Conservation (phyloP, 2,797 vertebrate genomes). For the Epinephelus coioides region DNA sequence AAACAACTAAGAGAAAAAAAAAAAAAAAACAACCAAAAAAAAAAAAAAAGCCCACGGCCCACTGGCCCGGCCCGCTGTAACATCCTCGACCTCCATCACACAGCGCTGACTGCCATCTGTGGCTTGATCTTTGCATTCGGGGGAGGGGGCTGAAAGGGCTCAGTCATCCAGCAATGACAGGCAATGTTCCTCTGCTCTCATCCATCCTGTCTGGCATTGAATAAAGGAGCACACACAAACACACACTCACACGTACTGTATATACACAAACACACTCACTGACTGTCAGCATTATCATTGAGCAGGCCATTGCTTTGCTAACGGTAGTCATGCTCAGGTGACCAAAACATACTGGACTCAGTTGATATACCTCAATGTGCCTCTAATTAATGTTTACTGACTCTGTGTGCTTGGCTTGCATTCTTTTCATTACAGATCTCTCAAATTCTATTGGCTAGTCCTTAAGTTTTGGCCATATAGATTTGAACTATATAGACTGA, state of each 20-base stretch:
- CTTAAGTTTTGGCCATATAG: too few species aligned
- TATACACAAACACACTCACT: slow-evolving; percentile 19
- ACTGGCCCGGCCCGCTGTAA: slow-evolving; percentile 40
- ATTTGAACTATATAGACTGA: too few species aligned
- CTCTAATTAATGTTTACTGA: slow-evolving; percentile 32
- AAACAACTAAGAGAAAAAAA: slow-evolving; percentile 45
- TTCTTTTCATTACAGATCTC: slow-evolving; percentile 16
- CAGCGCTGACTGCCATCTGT: slow-evolving; percentile 63
- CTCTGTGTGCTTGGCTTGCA: slow-evolving; percentile 15
- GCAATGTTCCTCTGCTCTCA: slow-evolving; percentile 57
- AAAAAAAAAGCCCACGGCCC: slow-evolving; percentile 40
- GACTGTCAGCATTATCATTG: slow-evolving; percentile 54
- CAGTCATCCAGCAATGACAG: slow-evolving; percentile 79
- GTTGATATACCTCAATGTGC: slow-evolving; percentile 25
- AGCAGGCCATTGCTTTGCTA: slow-evolving; percentile 49
- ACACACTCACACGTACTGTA: slow-evolving; percentile 14
- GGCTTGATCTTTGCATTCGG: slow-evolving; percentile 68
- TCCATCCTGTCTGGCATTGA: slow-evolving; percentile 56
- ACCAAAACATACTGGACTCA: slow-evolving; percentile 29
- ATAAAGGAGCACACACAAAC: slow-evolving; percentile 28
- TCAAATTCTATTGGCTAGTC: not conserved
- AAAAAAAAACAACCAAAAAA: not conserved
- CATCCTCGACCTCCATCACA: slow-evolving; percentile 66
- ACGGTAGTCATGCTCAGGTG: slow-evolving; percentile 51
- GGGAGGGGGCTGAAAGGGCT: slow-evolving; percentile 62